These are phyloP conservation scores for Sinella curviseta DNA, from an alignment of 1,140 invertebrate genomes.

Conservation along the genomic window DNA sequence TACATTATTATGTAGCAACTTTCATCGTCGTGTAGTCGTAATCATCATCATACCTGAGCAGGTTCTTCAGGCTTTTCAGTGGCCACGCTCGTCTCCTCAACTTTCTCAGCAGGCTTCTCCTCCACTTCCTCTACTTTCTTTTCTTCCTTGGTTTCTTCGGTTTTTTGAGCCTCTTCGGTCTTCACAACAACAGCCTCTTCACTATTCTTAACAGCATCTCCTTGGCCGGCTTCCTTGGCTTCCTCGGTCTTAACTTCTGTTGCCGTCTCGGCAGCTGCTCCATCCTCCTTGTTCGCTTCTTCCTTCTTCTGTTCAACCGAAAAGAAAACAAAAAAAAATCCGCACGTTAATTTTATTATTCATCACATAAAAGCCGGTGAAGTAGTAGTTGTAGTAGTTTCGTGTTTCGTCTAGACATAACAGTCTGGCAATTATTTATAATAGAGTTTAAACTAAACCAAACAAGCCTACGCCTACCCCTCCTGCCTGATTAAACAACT, in stretches of 20 bases:
- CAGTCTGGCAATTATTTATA: no score
- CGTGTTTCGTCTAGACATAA: no score
- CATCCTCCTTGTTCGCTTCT: constrained; percentile 22
- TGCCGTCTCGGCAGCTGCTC: constrained; percentile 26
- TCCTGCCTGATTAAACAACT: no score
- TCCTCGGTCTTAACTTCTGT: constrained; percentile 17
- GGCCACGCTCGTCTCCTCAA: background rate
- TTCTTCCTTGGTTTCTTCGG: constrained; percentile 22
- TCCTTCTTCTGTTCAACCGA: constrained; percentile 39
- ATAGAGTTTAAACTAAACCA: no score
- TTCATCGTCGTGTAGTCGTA: no score
- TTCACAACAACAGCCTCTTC: constrained; percentile 27
- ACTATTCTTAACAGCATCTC: constrained; percentile 8
- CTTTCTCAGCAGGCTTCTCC: constrained; percentile 11
- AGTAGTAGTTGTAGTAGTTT: no score
- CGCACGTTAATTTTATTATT: background rate
- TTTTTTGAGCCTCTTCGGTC: constrained; percentile 26
- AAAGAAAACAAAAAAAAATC: constrained; percentile 3
- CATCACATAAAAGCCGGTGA: no score
- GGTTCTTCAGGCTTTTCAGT: constrained; percentile 10
- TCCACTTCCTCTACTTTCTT: constrained; percentile 26
- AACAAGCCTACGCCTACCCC: no score
- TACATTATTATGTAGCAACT: no score
- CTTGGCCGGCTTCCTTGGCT: constrained; percentile 9
- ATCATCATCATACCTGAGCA: background rate